Evolutionary conservation across 2,888 invertebrate species (phyloP).

Genomic region (Idaea dimidiata): DNA sequence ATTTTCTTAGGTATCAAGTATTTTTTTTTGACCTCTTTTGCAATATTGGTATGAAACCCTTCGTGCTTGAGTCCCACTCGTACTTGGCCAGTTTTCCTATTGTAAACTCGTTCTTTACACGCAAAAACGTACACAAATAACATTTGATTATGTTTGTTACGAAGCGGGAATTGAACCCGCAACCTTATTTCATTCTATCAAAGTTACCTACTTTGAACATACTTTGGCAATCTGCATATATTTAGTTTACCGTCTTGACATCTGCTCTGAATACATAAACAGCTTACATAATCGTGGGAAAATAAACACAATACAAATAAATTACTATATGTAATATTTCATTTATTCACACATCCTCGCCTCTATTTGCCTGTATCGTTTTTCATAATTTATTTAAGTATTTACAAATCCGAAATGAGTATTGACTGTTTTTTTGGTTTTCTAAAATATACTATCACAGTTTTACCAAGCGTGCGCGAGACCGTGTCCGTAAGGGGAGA

Average conservation of each 20-base stretch:
- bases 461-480: constrained; percentile 66
- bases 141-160: no score
- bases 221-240: not conserved
- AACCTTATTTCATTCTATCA: no score
- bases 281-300: not conserved
- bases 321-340: constrained; percentile 46
- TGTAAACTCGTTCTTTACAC: no score
- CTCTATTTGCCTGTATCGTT: constrained; percentile 58
- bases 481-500: constrained; percentile 37
- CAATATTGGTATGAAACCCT: no score
- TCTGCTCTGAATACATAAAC: not conserved
- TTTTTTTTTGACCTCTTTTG: not conserved
- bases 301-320: constrained; percentile 18
- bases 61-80: no score
- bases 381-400: constrained; percentile 59
- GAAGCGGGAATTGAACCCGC: no score
- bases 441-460: constrained; percentile 65
- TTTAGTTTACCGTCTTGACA: not conserved
- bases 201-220: not conserved
- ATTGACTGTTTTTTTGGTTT: constrained; percentile 68
- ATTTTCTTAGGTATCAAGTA: no score
- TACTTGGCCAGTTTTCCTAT: no score
- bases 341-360: constrained; percentile 79
- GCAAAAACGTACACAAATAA: no score
- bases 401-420: constrained; percentile 70